Base-by-base conservation (phyloP, 2,888 invertebrate genomes). In the Tinea semifulvella region DNA sequence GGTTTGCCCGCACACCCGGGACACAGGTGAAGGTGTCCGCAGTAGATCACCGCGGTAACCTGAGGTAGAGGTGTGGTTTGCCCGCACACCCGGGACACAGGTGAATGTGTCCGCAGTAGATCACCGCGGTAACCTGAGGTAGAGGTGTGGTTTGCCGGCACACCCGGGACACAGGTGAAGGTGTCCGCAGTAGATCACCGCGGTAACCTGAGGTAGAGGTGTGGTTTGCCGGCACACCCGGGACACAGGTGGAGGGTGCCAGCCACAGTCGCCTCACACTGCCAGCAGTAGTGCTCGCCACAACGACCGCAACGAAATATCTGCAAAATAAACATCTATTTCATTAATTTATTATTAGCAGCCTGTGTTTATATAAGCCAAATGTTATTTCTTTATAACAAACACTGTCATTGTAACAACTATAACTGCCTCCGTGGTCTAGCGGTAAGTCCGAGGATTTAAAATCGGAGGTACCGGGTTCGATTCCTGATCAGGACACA, bases 231-330 rank as follows among this genome's bases (percentile, higher is more conserved):
- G n/a, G 94, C 89, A 76, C 99, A 99, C 35, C 96, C 97, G 11
- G 98, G 98, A 68, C 99, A 99, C 27, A 94, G 92, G 70, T 99
- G 98, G 44, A 99, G 80, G 1, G 94, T 91, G 55, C 94, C 94
- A 53, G 98, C 94, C 27, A 98, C 89, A 63, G 96, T 93, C 55
- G 94, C 84, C 82, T 98, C 98, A 81, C 99, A 99, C 70, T 98
- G 96, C 57, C 94, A 84, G 67, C 99, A 99, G 72, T 93, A 98
- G 47, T 84, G 74, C 63, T 90, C 88, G 3, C 68, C 68, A 68
- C 98, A 98, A 13, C 87, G 88, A 25, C 82, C 84, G 70, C 98
- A 98, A 28, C 86, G 82, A 65, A 91, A 96, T 14, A 94, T 83
- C 90, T 92, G 76, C 46, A 82, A 56, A n/a, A n/a, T n/a, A n/a